phyloP scores from a whole-genome alignment of 2,113 vertebrate species.

The Scomber colias region DNA sequence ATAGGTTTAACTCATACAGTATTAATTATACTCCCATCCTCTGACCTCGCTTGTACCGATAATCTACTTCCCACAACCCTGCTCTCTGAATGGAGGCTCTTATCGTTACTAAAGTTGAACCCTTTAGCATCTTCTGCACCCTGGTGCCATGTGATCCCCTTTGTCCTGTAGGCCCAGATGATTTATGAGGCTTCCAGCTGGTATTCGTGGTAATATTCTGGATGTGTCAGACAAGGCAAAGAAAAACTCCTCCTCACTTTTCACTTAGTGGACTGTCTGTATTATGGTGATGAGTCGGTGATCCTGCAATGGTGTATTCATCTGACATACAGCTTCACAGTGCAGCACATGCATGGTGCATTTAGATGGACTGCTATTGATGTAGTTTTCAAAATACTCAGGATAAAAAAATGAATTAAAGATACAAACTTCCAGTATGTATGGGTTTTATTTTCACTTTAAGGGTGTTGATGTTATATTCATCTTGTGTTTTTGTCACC shows the following conservation, averaged over 20 bases:
- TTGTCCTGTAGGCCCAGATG: constrained; percentile 73
- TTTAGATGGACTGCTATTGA: constrained; percentile 53
- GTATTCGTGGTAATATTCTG: constrained; percentile 68
- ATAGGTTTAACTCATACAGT: constrained; percentile 81
- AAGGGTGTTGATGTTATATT: constrained; percentile 45
- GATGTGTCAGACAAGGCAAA: constrained; percentile 63
- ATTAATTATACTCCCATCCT: constrained; percentile 82
- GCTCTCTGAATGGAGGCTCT: constrained; percentile 61
- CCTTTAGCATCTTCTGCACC: constrained; percentile 60
- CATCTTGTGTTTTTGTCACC: constrained; percentile 25
- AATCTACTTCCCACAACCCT: constrained; percentile 78
- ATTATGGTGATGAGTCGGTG: constrained; percentile 65
- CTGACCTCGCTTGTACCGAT: constrained; percentile 73
- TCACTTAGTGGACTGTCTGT: constrained; percentile 52
- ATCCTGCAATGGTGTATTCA: constrained; percentile 34
- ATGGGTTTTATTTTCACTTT: constrained; percentile 17
- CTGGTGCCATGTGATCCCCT: constrained; percentile 56
- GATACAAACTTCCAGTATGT: constrained; percentile 19
- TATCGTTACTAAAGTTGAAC: constrained; percentile 67
- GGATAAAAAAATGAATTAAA: constrained; percentile 38
- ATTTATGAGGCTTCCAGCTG: constrained; percentile 82
- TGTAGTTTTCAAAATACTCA: constrained; percentile 41
- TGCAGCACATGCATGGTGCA: constrained; percentile 16
- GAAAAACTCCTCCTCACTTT: constrained; percentile 61
- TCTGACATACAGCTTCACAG: constrained; percentile 38